phyloP scores from a whole-genome alignment of 2,888 invertebrate genomes.

The Yponomeuta cagnagella region DNA sequence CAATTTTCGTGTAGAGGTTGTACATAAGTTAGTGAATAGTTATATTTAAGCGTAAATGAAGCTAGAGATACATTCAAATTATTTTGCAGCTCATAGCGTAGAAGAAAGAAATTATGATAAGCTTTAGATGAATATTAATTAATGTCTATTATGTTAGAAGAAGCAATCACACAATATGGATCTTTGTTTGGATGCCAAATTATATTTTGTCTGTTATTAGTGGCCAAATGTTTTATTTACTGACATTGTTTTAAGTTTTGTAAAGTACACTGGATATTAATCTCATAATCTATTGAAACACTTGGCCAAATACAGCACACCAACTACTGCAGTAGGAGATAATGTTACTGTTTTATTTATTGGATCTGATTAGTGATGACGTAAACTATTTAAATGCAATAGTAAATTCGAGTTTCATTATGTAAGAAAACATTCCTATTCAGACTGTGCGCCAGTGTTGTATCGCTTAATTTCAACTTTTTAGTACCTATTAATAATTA shows the following conservation, averaged over 20 bases:
- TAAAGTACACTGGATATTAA: conserved; percentile 13
- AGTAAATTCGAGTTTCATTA: background rate
- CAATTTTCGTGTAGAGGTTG: conserved; percentile 62
- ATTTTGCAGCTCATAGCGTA: conserved; percentile 66
- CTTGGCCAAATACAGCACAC: background rate
- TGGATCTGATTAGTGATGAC: conserved; percentile 2
- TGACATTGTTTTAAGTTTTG: conserved; percentile 21
- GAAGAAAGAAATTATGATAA: conserved; percentile 32
- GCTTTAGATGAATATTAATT: conserved; percentile 25
- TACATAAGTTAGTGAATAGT: conserved; percentile 67
- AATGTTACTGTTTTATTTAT: background rate
- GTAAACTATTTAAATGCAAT: background rate
- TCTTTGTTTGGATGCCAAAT: conserved; percentile 56
- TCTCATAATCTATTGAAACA: conserved; percentile 6
- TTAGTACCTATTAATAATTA: background rate
- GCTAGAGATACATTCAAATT: conserved; percentile 66
- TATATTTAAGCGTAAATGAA: conserved; percentile 58
- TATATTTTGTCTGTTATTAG: conserved; percentile 37
- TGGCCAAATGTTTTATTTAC: conserved; percentile 55
- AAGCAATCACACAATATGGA: conserved; percentile 14
- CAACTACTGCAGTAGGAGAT: background rate
- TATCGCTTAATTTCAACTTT: background rate
- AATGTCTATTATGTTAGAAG: conserved; percentile 30
- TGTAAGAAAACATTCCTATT: conserved; percentile 7
- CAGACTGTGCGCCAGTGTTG: background rate